phyloP scores from a whole-genome alignment of 1,140 invertebrate species.

The Drosophila varians region DNA sequence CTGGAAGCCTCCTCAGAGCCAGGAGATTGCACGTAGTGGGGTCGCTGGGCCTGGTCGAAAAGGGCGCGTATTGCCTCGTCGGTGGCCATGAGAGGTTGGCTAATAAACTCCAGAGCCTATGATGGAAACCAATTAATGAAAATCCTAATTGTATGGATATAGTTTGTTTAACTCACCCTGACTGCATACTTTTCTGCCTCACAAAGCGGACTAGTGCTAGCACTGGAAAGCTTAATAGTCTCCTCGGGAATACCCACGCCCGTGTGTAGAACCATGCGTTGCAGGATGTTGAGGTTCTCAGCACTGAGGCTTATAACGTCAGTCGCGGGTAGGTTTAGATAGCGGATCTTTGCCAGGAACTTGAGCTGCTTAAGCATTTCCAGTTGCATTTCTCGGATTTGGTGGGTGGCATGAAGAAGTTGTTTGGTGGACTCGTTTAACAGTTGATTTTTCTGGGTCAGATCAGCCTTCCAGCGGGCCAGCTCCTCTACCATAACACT shows the following conservation, averaged over 20 bases:
- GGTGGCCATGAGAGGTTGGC: slow-evolving; percentile 77
- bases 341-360: slow-evolving; percentile 75
- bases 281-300: slow-evolving; percentile 78
- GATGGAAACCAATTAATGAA: too few relatives aligned
- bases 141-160: too few relatives aligned
- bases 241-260: slow-evolving; percentile 79
- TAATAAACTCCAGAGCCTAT: slow-evolving; percentile 75
- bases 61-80: slow-evolving; percentile 80
- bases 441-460: slow-evolving; percentile 90
- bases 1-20: neutral
- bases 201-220: slow-evolving; percentile 71
- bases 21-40: slow-evolving; percentile 38
- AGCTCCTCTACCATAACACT: slow-evolving; percentile 96
- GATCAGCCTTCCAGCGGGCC: slow-evolving; percentile 91
- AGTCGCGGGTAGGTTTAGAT: slow-evolving; percentile 74
- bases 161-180: slow-evolving; percentile 66
- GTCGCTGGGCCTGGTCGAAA: slow-evolving; percentile 73
- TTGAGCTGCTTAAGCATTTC: slow-evolving; percentile 88
- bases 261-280: slow-evolving; percentile 76
- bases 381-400: slow-evolving; percentile 88
- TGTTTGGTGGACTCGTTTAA: slow-evolving; percentile 90
- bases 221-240: slow-evolving; percentile 60
- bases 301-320: slow-evolving; percentile 84
- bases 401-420: slow-evolving; percentile 89
- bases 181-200: slow-evolving; percentile 81